Percentiles rank a stretch among this genome's conserved stretches.
Conservation (phyloP, 2,797 vertebrate species). For the Clangula hyemalis region DNA sequence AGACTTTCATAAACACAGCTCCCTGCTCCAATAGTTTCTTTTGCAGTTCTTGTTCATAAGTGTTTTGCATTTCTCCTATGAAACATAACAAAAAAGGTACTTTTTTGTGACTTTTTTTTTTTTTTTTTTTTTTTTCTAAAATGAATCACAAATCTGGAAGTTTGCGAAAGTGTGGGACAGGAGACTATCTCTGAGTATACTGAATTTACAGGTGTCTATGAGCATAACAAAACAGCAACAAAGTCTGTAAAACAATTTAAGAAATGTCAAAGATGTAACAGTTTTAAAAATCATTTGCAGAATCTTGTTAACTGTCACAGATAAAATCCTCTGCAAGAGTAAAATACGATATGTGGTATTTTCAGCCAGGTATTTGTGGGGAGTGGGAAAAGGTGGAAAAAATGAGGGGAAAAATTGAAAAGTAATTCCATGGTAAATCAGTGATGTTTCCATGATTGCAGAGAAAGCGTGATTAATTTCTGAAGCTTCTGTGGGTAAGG, state of each 20-base stretch:
- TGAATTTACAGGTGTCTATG: not conserved
- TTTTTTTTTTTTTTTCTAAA: slow-evolving; percentile 25
- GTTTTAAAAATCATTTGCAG: not conserved
- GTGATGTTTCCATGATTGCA: not conserved
- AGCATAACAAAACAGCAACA: not conserved
- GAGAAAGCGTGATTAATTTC: slow-evolving; percentile 39
- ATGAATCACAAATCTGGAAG: not conserved
- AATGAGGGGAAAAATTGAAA: not conserved
- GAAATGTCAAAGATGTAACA: not conserved
- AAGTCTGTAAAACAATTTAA: not conserved
- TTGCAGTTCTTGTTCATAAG: slow-evolving; percentile 5
- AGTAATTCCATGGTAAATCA: not conserved
- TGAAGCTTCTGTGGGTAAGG: slow-evolving; percentile 1
- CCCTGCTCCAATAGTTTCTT: slow-evolving; percentile 25
- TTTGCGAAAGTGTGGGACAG: not conserved
- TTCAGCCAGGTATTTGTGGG: not conserved
- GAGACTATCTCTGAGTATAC: not conserved
- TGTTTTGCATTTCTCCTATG: not conserved
- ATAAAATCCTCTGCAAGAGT: not conserved
- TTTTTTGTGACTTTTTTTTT: slow-evolving; percentile 13
- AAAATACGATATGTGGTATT: not conserved
- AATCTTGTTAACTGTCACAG: not conserved
- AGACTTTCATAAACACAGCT: not conserved
- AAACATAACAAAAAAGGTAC: not conserved
- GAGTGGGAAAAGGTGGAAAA: not conserved